Percentiles rank a stretch among this genome's conserved stretches.
Conservation (phyloP, 1,140 invertebrate species). For the Rhagoletis pomonella region DNA sequence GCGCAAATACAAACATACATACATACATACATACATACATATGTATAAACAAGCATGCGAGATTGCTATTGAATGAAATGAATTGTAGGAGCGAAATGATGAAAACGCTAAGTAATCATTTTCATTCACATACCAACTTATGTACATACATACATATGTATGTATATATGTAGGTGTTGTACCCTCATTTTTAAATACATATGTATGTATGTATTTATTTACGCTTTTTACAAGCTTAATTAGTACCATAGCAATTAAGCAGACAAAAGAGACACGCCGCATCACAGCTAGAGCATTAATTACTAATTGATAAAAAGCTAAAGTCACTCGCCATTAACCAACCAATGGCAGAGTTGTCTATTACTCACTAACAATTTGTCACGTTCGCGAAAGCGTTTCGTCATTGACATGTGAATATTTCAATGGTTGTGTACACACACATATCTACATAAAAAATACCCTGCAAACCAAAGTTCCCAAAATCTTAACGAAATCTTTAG, state of each 20-base stretch:
- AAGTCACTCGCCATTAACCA: neutral
- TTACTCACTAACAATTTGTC: constrained; percentile 13
- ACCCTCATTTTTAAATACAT: neutral
- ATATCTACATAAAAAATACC: too few relatives aligned
- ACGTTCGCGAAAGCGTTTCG: constrained; percentile 42
- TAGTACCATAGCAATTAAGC: too few relatives aligned
- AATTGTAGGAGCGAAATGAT: too few relatives aligned
- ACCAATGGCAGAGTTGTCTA: neutral
- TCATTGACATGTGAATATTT: constrained; percentile 39
- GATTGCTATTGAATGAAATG: too few relatives aligned
- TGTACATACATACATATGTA: too few relatives aligned
- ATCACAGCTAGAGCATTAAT: neutral
- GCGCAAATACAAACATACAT: too few relatives aligned
- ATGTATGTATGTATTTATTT: neutral
- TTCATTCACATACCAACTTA: neutral
- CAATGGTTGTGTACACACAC: neutral
- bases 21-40: too few relatives aligned
- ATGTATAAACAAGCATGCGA: too few relatives aligned
- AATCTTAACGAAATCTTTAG: too few relatives aligned
- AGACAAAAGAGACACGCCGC: too few relatives aligned
- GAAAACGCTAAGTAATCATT: too few relatives aligned
- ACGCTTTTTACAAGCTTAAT: neutral
- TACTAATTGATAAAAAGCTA: neutral
- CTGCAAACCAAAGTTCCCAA: too few relatives aligned
- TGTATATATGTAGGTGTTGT: neutral